Evolutionary conservation across 2,113 vertebrate genomes (phyloP).

Genomic region (Mixornis gularis): DNA sequence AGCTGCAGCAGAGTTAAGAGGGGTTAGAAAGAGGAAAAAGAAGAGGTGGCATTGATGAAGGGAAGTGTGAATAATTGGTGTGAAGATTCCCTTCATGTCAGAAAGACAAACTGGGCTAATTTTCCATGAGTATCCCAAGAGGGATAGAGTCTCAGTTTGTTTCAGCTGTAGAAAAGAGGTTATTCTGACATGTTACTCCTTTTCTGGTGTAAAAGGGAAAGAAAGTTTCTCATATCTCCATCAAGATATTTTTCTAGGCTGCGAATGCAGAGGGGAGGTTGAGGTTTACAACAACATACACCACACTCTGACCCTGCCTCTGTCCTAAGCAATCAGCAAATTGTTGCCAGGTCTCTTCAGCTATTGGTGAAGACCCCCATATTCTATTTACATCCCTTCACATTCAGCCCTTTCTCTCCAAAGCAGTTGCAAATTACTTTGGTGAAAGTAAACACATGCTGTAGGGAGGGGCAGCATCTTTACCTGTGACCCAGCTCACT

Average conservation of each 20-base stretch:
- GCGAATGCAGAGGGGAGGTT: not conserved
- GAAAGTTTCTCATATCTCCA: not conserved
- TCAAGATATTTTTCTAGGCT: not conserved
- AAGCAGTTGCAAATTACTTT: not conserved
- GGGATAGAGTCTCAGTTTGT: not conserved
- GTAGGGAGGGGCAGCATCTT: not conserved
- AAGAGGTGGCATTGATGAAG: not conserved
- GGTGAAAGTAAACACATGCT: not conserved
- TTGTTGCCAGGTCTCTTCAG: not conserved
- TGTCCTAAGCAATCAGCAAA: not conserved
- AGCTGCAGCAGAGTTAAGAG: not conserved
- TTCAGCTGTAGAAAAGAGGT: not conserved
- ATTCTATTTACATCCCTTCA: not conserved
- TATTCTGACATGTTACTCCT: not conserved
- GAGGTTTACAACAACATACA: not conserved
- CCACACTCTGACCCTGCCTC: not conserved
- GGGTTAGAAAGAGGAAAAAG: not conserved
- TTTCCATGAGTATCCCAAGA: conserved; percentile 1
- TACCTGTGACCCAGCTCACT: not conserved
- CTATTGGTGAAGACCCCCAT: not conserved
- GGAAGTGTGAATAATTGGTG: not conserved
- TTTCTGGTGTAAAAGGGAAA: not conserved
- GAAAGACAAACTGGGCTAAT: conserved; percentile 54
- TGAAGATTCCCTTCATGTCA: conserved; percentile 5
- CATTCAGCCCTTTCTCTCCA: not conserved